These are phyloP conservation scores for Rhadinocentrus ornatus DNA, from an alignment of 2,797 vertebrate species.

Conservation along the genomic window DNA sequence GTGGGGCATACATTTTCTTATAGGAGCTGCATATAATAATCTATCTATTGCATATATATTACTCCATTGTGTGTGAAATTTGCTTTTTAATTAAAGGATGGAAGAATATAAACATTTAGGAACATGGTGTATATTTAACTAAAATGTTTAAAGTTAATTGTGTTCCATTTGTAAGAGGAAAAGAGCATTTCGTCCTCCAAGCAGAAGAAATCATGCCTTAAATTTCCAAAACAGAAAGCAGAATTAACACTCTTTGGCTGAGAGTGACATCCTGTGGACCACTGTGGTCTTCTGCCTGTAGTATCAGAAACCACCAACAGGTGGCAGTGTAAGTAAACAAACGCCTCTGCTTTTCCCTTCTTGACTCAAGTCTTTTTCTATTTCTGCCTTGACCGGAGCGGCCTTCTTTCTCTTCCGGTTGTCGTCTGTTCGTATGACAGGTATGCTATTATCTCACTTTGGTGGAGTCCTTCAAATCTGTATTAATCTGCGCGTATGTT, in stretches of 20 bases:
- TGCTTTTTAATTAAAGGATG: too few species aligned
- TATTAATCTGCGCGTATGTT: constrained; percentile 59
- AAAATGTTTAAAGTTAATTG: not conserved
- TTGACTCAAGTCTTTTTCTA: not conserved
- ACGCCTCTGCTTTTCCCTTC: not conserved
- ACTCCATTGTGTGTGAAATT: too few species aligned
- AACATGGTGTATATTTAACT: not conserved
- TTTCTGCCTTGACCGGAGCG: constrained; percentile 43
- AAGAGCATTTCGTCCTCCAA: not conserved
- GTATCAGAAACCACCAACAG: constrained; percentile 13
- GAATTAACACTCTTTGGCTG: not conserved
- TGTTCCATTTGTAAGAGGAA: not conserved
- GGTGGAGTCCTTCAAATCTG: constrained; percentile 57
- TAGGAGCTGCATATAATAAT: too few species aligned
- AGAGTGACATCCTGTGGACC: constrained; percentile 64
- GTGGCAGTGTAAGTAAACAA: constrained; percentile 10
- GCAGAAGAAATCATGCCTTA: not conserved
- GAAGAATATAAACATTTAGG: not conserved
- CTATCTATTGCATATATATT: too few species aligned
- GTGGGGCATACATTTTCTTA: too few species aligned
- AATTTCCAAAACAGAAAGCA: not conserved
- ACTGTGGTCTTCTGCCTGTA: not conserved
- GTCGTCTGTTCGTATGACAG: constrained; percentile 62
- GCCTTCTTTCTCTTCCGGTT: constrained; percentile 84
- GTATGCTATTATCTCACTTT: constrained; percentile 38